Evolutionary conservation across 2,888 invertebrate species (phyloP), one percentile per base, ranked within the genome.

Genomic region (Tipula confusa): DNA sequence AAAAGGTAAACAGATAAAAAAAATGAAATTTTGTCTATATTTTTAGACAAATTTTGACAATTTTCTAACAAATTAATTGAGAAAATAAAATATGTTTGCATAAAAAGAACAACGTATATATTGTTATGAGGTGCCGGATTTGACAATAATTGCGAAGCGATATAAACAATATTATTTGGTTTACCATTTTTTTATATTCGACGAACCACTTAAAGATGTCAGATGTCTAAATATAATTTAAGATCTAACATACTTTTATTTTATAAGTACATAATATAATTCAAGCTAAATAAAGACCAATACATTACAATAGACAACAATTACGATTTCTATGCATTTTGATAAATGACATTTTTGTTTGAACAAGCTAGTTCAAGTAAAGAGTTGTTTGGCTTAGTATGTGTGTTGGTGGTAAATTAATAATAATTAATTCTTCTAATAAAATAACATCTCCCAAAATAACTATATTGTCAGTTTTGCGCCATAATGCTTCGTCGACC

Each of bases 1-100:
- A 43, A 43, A 64, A 64, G 64, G 64, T 64, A 64, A 64, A 64
- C 64, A 64, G 64, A 64, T 64, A 64, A 24, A 64, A 43, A 43
- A 43, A 43, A 43, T 11, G 11, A 36, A 36, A 36, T 11, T 11
- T 5, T 64, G 64, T 64, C 13, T 64, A 24, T 9, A 43, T 64
- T 64, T 64, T 64, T 64, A 24, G 6, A 24, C 64, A 64, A 24
- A 24, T 24, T 64, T 64, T 64, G 24, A 64, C 64, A 64, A 24
- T 64, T 64, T 64, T 64, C 24, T 64, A 24, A 64, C 24, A 64
- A 64, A 64, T 64, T 64, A 64, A 64, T 24, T 64, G 64, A 64
- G 64, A 24, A 64, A 64, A 64, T 24, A 15, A 43, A 64, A 64
- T 7, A 64, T 24, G n/a, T n/a, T 24, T 64, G 18, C 64, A 64